phyloP scores from a whole-genome alignment of 2,113 vertebrate genomes.

The Lagopus muta region DNA sequence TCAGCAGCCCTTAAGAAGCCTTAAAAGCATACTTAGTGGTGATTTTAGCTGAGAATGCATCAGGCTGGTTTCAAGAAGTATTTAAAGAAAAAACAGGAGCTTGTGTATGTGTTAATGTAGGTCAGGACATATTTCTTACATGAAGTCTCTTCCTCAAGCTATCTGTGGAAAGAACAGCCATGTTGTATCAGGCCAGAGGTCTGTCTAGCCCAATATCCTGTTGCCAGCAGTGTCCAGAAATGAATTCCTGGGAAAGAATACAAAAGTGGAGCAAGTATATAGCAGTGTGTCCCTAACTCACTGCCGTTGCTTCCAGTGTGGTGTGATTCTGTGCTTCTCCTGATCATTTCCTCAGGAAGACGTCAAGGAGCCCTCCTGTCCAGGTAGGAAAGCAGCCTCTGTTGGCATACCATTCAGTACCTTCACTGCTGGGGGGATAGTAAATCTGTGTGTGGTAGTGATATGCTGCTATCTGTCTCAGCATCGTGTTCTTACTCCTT shows the following conservation, averaged over 20 bases:
- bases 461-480: not conserved
- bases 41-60: not conserved
- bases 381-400: not conserved
- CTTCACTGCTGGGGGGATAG: not conserved
- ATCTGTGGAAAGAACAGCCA: not conserved
- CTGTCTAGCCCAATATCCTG: not conserved
- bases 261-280: not conserved
- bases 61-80: not conserved
- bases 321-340: not conserved
- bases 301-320: not conserved
- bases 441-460: not conserved
- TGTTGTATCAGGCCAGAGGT: not conserved
- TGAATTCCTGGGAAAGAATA: not conserved
- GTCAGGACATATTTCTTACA: not conserved
- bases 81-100: not conserved
- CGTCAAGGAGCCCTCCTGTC: not conserved
- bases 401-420: not conserved
- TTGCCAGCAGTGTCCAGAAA: not conserved
- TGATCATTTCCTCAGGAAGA: no score
- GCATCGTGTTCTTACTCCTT: not conserved
- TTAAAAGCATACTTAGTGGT: not conserved
- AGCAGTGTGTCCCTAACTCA: not conserved
- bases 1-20: not conserved
- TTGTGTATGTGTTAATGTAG: not conserved
- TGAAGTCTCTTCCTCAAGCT: not conserved